Conservation (phyloP, 2,113 vertebrate species). For the Pomatorhinus ruficollis region DNA sequence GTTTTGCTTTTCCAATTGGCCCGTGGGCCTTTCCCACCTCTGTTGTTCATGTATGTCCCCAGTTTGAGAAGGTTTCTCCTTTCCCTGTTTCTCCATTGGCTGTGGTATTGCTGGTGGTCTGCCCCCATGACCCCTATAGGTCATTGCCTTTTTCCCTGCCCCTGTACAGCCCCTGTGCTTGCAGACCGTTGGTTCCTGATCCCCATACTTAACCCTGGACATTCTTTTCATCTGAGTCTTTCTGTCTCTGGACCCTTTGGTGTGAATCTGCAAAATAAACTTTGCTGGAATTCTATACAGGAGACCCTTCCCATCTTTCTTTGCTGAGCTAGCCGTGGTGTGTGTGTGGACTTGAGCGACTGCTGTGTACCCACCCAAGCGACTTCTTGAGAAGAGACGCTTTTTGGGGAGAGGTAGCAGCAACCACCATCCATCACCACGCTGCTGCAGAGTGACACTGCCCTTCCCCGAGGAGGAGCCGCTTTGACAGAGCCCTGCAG, state of each 20-base stretch:
- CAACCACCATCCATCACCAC: background rate
- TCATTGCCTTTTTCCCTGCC: background rate
- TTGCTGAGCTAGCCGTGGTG: background rate
- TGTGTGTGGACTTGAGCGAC: background rate
- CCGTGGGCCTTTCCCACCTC: background rate
- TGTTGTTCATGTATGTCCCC: background rate
- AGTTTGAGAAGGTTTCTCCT: background rate
- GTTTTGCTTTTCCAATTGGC: background rate
- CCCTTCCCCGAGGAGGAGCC: background rate
- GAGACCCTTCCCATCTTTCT: background rate
- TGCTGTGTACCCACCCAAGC: background rate
- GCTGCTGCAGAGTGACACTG: background rate
- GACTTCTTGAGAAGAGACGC: background rate
- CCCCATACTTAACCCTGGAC: background rate
- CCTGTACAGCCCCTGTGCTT: background rate
- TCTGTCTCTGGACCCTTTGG: background rate
- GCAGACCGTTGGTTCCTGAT: background rate
- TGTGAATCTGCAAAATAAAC: background rate
- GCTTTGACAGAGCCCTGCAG: conserved; percentile 33
- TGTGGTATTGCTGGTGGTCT: background rate
- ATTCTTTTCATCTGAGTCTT: background rate
- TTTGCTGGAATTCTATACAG: background rate
- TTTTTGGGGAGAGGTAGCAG: background rate
- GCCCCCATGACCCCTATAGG: background rate
- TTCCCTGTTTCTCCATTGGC: background rate